phyloP scores from a whole-genome alignment of 1,140 invertebrate species.

The Olivierus martensii region DNA sequence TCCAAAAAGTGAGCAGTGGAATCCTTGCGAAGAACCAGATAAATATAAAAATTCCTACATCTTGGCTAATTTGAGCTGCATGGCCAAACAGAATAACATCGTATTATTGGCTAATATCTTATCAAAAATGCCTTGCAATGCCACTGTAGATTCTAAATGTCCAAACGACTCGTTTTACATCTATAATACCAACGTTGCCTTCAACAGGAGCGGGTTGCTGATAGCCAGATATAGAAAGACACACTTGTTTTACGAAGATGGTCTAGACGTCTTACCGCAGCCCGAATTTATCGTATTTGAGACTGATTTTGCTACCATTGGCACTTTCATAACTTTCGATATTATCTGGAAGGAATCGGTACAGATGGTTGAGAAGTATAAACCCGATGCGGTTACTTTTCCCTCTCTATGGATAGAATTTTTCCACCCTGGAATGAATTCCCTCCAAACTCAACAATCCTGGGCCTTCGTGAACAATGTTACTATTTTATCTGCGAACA shows the following conservation, averaged over 20 bases:
- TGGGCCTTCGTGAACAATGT: slow-evolving; percentile 40
- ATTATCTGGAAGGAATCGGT: slow-evolving; percentile 44
- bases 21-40: slow-evolving; percentile 2
- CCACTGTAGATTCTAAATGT: background rate
- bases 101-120: slow-evolving; percentile 29
- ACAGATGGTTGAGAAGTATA: slow-evolving; percentile 32
- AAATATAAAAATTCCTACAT: background rate
- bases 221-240: slow-evolving; percentile 56
- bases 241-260: slow-evolving; percentile 48
- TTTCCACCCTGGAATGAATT: slow-evolving; percentile 43
- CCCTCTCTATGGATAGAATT: slow-evolving; percentile 57
- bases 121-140: slow-evolving; percentile 42
- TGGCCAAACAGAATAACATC: slow-evolving; percentile 35
- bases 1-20: background rate
- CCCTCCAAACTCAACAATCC: slow-evolving; percentile 36
- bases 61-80: slow-evolving; percentile 38
- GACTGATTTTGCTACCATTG: slow-evolving; percentile 43
- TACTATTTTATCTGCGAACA: slow-evolving; percentile 42
- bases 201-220: slow-evolving; percentile 43
- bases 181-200: slow-evolving; percentile 63
- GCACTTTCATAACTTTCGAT: slow-evolving; percentile 58
- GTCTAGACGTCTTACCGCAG: slow-evolving; percentile 36
- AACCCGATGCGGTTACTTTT: slow-evolving; percentile 51
- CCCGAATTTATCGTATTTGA: slow-evolving; percentile 42
- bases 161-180: slow-evolving; percentile 25